These are phyloP conservation scores for Epinephelus cyanopodus DNA, from an alignment of 2,113 vertebrate genomes.

Conservation along the genomic window DNA sequence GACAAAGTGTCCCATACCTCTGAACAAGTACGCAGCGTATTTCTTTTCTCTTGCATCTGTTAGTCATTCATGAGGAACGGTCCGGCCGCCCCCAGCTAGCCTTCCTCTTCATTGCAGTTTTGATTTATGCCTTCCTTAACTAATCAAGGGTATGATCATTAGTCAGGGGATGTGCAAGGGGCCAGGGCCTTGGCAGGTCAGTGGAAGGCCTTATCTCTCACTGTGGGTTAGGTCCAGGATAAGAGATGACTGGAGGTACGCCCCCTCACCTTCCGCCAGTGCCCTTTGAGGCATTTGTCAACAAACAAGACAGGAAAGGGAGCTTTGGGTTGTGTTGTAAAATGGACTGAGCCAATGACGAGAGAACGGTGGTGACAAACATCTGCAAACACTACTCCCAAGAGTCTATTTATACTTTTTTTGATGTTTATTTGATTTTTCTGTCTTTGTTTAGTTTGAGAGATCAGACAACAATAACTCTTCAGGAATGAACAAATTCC, in stretches of 20 bases:
- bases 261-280: slow-evolving; percentile 65
- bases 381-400: slow-evolving; percentile 17
- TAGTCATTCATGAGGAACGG: slow-evolving; percentile 67
- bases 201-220: slow-evolving; percentile 53
- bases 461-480: slow-evolving; percentile 10
- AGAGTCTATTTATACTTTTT: slow-evolving; percentile 8
- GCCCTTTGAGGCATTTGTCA: slow-evolving; percentile 57
- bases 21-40: slow-evolving; percentile 36
- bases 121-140: slow-evolving; percentile 81
- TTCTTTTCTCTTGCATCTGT: slow-evolving; percentile 69
- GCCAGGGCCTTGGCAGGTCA: slow-evolving; percentile 67
- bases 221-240: slow-evolving; percentile 52
- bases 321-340: slow-evolving; percentile 19
- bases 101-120: slow-evolving; percentile 58
- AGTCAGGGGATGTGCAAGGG: slow-evolving; percentile 67
- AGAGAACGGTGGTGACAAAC: slow-evolving; percentile 6
- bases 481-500: slow-evolving; percentile 16
- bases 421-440: slow-evolving; percentile 15
- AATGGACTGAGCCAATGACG: slow-evolving; percentile 39
- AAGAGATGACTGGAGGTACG: slow-evolving; percentile 70
- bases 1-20: slow-evolving; percentile 62
- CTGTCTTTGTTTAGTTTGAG: slow-evolving; percentile 24
- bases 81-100: slow-evolving; percentile 55
- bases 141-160: slow-evolving; percentile 79
- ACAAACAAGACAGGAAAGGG: slow-evolving; percentile 25